These are phyloP conservation scores for Larimichthys polyactis DNA, from an alignment of 2,113 vertebrate genomes.

Conservation along the genomic window DNA sequence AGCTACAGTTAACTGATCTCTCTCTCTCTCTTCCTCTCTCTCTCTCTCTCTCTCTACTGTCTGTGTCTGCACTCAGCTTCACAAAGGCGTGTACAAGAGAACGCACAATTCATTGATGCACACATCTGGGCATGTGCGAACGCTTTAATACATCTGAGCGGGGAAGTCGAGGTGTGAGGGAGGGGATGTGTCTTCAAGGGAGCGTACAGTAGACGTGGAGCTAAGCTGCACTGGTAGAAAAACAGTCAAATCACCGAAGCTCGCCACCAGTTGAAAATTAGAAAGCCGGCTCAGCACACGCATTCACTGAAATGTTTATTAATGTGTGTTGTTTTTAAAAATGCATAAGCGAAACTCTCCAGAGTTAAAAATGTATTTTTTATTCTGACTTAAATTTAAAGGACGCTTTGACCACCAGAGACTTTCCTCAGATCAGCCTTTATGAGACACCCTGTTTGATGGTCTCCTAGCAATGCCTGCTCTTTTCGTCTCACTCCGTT, in stretches of 20 bases:
- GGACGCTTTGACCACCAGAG: constrained; percentile 36
- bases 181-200: constrained; percentile 4
- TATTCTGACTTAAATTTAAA: constrained; percentile 29
- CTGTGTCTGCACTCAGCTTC: constrained; percentile 10
- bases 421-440: constrained; percentile 55
- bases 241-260: constrained; percentile 19
- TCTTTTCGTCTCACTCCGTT: constrained; percentile 64
- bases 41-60: not conserved
- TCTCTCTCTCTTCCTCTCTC: constrained; percentile 6
- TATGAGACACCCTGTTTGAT: constrained; percentile 68
- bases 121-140: constrained; percentile 22
- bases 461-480: constrained; percentile 76
- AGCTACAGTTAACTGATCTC: constrained; percentile 65
- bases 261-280: not conserved
- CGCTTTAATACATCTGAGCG: not conserved
- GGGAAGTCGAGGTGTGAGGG: not conserved
- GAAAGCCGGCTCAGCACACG: too few species aligned
- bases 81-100: constrained; percentile 35
- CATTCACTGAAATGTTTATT: too few species aligned
- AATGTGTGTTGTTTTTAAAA: too few species aligned
- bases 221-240: not conserved
- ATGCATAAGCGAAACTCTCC: not conserved
- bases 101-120: constrained; percentile 31
- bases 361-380: constrained; percentile 1
- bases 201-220: not conserved